Evolutionary conservation across 2,888 invertebrate species (phyloP).

Genomic region (Papilio protenor): DNA sequence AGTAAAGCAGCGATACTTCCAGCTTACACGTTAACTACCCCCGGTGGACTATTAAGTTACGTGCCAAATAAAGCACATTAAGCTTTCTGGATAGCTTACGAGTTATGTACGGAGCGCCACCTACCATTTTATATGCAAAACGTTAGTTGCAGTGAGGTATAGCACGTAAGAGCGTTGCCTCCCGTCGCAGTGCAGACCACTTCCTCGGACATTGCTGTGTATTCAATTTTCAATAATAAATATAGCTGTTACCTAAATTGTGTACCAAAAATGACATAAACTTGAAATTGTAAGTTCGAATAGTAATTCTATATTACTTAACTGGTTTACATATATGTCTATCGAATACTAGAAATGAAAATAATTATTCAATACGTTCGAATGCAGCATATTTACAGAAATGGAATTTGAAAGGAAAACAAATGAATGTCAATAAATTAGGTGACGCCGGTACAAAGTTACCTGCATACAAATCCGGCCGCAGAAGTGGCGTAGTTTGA

Average conservation of each 20-base stretch:
- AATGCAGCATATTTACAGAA: neutral
- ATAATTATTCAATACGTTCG: too few species aligned
- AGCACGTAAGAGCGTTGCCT: constrained; percentile 31
- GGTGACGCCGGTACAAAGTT: neutral
- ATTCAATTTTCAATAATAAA: constrained; percentile 18
- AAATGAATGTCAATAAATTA: constrained; percentile 21
- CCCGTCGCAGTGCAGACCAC: constrained; percentile 36
- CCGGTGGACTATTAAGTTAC: constrained; percentile 13
- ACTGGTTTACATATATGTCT: too few species aligned
- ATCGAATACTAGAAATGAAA: too few species aligned
- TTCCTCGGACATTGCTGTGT: constrained; percentile 8
- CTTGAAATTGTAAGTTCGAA: too few species aligned
- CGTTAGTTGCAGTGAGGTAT: constrained; percentile 36
- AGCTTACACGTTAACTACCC: constrained; percentile 1
- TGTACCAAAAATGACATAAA: neutral
- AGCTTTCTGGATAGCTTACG: constrained; percentile 29
- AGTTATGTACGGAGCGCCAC: constrained; percentile 36
- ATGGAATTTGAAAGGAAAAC: neutral
- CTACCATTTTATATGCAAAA: constrained; percentile 43
- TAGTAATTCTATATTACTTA: too few species aligned
- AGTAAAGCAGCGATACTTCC: neutral
- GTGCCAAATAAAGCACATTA: constrained; percentile 19
- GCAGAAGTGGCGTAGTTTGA: constrained; percentile 7
- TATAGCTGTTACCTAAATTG: neutral
- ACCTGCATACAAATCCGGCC: neutral